Evolutionary conservation across 2,113 vertebrate species (phyloP).

Genomic region (Indicator indicator): DNA sequence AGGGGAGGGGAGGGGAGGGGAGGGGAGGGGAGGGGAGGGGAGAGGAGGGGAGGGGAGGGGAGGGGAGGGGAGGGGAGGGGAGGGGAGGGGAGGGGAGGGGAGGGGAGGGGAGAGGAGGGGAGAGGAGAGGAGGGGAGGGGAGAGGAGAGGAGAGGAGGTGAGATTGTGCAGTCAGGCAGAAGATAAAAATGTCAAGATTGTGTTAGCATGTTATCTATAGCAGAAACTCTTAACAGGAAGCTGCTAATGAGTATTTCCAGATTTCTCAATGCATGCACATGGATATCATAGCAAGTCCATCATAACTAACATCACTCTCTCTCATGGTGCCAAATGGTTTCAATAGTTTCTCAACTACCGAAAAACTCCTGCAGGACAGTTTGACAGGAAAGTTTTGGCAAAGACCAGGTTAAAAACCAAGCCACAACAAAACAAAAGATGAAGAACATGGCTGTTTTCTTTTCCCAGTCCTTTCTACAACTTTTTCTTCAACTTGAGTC

Average conservation of each 20-base stretch:
- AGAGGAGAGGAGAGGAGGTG: too few species aligned
- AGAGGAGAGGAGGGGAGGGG: too few species aligned
- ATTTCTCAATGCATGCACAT: not conserved
- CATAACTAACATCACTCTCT: not conserved
- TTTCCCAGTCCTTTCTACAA: not conserved
- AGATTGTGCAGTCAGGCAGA: not conserved
- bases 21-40: too few species aligned
- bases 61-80: too few species aligned
- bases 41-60: too few species aligned
- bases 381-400: not conserved
- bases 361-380: not conserved
- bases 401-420: not conserved
- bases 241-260: not conserved
- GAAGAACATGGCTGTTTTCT: fast-evolving
- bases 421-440: not conserved
- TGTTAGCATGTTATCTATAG: not conserved
- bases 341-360: not conserved
- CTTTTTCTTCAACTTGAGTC: not conserved
- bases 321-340: not conserved
- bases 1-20: too few species aligned
- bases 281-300: not conserved
- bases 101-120: too few species aligned
- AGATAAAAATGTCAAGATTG: not conserved
- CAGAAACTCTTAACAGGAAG: not conserved
- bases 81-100: too few species aligned